phyloP scores from a whole-genome alignment of 1,140 invertebrate species.

The Lepidostoma basale region DNA sequence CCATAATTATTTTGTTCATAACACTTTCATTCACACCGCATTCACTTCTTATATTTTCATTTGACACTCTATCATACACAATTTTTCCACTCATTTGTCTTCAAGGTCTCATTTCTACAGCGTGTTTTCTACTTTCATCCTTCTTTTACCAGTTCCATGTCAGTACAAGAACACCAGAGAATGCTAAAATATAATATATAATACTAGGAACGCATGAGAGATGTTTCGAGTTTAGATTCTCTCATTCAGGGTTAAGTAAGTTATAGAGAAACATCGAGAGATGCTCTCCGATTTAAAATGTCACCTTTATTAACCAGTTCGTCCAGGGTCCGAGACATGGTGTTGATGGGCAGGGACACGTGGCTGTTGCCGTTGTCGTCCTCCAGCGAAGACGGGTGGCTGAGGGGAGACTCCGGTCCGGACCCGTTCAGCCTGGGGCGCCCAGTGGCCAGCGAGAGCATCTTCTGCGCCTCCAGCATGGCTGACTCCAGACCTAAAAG shows the following conservation, averaged over 20 bases:
- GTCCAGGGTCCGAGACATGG: conserved; percentile 52
- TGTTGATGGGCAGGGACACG: conserved; percentile 47
- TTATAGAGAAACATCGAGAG: not conserved
- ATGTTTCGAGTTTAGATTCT: no score
- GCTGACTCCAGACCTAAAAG: conserved; percentile 59
- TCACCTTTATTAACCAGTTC: conserved; percentile 55
- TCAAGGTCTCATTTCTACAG: no score
- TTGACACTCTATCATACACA: no score
- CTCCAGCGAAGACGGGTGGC: not conserved
- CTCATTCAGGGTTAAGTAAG: not conserved
- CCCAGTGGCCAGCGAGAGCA: conserved; percentile 52
- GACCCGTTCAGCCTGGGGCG: conserved; percentile 24
- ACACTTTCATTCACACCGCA: no score
- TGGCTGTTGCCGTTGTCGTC: conserved; percentile 46
- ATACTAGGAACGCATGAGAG: no score
- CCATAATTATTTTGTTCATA: no score
- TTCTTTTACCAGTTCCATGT: no score
- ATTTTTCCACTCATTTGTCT: no score
- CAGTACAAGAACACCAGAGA: no score
- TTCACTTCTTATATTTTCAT: no score
- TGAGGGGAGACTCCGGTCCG: conserved; percentile 36
- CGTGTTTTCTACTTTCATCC: no score
- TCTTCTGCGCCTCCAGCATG: conserved; percentile 62
- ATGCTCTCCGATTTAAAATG: not conserved
- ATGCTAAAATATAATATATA: no score